Conservation (phyloP, 2,888 invertebrate genomes). For the Clepsis dumicolana region DNA sequence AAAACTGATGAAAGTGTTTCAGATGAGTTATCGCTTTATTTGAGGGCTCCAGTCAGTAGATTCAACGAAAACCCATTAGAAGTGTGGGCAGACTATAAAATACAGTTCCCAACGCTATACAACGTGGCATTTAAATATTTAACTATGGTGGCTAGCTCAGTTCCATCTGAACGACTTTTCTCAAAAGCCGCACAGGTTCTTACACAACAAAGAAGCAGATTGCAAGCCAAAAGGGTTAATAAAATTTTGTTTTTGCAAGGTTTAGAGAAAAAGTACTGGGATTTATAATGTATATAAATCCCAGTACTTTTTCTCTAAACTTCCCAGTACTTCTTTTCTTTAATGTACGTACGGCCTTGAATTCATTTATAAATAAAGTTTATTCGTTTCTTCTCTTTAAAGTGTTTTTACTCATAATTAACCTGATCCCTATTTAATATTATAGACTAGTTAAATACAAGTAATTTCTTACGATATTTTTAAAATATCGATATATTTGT, state of each 20-base stretch:
- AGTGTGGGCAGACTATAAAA: slow-evolving; percentile 46
- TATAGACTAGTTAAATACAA: slow-evolving; percentile 43
- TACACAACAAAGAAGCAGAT: neutral
- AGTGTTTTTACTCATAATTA: too few species aligned
- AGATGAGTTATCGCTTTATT: slow-evolving; percentile 7
- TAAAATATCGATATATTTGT: slow-evolving; percentile 49
- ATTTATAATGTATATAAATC: too few species aligned
- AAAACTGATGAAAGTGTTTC: slow-evolving; percentile 47
- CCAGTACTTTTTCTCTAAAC: too few species aligned
- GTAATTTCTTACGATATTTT: slow-evolving; percentile 42
- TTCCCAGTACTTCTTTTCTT: too few species aligned
- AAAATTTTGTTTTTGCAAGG: neutral
- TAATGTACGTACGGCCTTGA: too few species aligned
- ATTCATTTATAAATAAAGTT: too few species aligned
- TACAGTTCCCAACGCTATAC: slow-evolving; percentile 48
- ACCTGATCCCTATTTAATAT: slow-evolving; percentile 42
- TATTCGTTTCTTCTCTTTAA: too few species aligned
- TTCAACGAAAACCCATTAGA: slow-evolving; percentile 33
- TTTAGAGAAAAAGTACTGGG: neutral
- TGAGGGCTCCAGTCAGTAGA: slow-evolving; percentile 6
- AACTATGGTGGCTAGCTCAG: slow-evolving; percentile 48
- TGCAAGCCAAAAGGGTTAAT: neutral
- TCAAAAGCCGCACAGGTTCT: neutral
- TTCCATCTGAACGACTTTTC: slow-evolving; percentile 14
- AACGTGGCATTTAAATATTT: slow-evolving; percentile 48